phyloP scores from a whole-genome alignment of 2,888 invertebrate species.

The Lingula anatina region DNA sequence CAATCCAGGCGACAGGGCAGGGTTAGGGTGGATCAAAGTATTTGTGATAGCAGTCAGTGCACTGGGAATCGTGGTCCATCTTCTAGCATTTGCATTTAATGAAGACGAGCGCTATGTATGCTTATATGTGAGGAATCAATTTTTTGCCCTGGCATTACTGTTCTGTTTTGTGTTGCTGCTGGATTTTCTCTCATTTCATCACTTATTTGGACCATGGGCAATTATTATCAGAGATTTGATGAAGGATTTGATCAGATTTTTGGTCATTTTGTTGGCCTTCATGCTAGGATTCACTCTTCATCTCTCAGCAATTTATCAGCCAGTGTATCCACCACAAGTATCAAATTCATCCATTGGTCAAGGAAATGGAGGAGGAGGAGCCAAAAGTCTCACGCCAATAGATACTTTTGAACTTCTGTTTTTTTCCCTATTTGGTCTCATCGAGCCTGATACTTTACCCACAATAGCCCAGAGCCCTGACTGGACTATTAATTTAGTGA shows the following conservation, averaged over 20 bases:
- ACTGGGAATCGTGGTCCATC: constrained; percentile 61
- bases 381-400: constrained; percentile 33
- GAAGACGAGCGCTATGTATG: constrained; percentile 61
- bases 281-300: constrained; percentile 96
- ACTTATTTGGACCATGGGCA: constrained; percentile 99
- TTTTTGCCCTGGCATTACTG: constrained; percentile 91
- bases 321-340: constrained; percentile 50
- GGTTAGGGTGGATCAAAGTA: constrained; percentile 73
- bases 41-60: constrained; percentile 74
- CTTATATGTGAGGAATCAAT: constrained; percentile 91
- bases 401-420: constrained; percentile 96
- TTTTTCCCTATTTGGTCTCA: constrained; percentile 96
- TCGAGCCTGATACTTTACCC: constrained; percentile 59
- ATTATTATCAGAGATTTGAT: constrained; percentile 84
- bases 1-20: constrained; percentile 95
- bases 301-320: constrained; percentile 87
- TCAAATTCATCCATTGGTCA: constrained; percentile 20
- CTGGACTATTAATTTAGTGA: constrained; percentile 52
- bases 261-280: constrained; percentile 95
- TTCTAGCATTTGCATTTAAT: constrained; percentile 61
- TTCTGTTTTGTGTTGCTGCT: constrained; percentile 95
- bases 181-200: constrained; percentile 93
- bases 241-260: constrained; percentile 84
- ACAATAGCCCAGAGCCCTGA: constrained; percentile 54
- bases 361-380: constrained; percentile 27